Base-by-base conservation (phyloP, 2,113 vertebrate genomes). In the Onychostoma macrolepis region DNA sequence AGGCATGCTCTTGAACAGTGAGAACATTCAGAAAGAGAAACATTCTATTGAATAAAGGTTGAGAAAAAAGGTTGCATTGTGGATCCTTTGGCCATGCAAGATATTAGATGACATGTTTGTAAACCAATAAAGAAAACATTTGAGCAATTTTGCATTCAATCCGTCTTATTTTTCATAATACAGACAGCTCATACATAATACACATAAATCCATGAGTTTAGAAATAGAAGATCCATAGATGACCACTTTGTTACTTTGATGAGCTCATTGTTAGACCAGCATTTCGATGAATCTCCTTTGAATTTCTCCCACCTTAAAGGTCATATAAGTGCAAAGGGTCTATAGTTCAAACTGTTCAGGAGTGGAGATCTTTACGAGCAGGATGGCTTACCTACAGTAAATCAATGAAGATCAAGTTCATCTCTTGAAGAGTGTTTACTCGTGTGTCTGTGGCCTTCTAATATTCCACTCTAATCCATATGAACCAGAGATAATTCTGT, bases 401-500 rank as follows among this genome's bases (percentile, higher is more conserved):
- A 74, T 74, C 38, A 75, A 5, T 13, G 38, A 26, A 75, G 72
- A 26, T 75, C 11, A 45, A 45, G 38, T 26, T 76, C 11, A 45
- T 45, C 41, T 28, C n/a, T 28, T 45, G 11, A 75, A 76, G 41
- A 76, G 72, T 26, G 24, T 45, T 45, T 26, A 76, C 6, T 12
- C 6, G 2, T 4, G 72, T 28, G 41, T 43, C 41, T 76, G 72
- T 6, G 13, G 72, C 24, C 72, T 45, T 76, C 24, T n/a, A 76
- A 76, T n/a, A 76, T 15, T 76, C 72, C 72, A 76, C 41, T 75
- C 41, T 76, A 76, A 75, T 45, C 38, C 71, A 71, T 4, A 71
- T 13, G 4, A n/a, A 10, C 71, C 71, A 24, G 71, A 74, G 36
- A 74, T n/a, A 24, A 11, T 43, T 74, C 36, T 41, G 9, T 43